Evolutionary conservation across 2,113 vertebrate genomes (phyloP).

Genomic region (Serilophus lunatus): DNA sequence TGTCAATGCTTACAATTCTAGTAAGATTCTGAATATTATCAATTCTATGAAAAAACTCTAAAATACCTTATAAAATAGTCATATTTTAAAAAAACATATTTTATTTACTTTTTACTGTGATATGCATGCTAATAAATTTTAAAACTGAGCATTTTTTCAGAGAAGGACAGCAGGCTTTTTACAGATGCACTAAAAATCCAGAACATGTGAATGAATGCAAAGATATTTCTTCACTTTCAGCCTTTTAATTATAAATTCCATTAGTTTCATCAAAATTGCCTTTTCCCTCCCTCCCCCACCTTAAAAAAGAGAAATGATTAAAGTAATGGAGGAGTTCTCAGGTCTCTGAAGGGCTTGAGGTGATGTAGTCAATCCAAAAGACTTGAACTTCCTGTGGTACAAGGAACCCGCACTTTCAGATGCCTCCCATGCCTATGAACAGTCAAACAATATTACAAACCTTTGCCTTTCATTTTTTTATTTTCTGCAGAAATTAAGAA

Average conservation of each 20-base stretch:
- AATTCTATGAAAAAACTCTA: background rate
- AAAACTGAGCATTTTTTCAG: background rate
- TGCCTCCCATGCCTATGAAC: background rate
- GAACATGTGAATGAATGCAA: background rate
- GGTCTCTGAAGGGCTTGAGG: background rate
- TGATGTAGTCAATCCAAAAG: background rate
- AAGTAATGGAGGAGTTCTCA: background rate
- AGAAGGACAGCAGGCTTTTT: background rate
- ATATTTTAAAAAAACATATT: background rate
- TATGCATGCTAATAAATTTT: background rate
- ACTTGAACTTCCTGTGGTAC: background rate
- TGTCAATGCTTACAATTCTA: background rate
- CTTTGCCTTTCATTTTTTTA: background rate
- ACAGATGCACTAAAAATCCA: background rate
- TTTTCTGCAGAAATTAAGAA: background rate
- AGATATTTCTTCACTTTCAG: background rate
- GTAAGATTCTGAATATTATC: background rate
- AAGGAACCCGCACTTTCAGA: background rate
- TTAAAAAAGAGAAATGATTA: background rate
- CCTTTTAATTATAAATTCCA: background rate
- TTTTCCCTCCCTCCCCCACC: no score
- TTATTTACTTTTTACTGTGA: background rate
- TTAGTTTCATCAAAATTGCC: background rate
- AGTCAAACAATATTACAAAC: background rate
- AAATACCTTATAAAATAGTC: background rate